Evolutionary conservation across 2,888 invertebrate species (phyloP).

Genomic region (Cordilura impudica): DNA sequence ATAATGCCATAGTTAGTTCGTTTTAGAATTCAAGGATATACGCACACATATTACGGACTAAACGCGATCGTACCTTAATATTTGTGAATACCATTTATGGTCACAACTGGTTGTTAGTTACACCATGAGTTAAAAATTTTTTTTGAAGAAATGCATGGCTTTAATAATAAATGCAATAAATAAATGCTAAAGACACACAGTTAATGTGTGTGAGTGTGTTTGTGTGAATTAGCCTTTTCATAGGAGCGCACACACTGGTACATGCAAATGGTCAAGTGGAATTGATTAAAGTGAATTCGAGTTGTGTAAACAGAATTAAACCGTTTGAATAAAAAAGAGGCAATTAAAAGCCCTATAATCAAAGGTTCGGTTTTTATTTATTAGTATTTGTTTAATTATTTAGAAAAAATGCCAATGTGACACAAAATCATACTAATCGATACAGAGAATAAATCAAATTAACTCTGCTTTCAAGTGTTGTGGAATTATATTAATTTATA

Average conservation of each 20-base stretch:
- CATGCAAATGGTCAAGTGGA: background rate
- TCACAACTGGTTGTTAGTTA: background rate
- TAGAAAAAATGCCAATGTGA: no score
- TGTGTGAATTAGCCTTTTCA: background rate
- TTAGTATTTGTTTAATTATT: no score
- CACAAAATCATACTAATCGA: no score
- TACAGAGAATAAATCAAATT: no score
- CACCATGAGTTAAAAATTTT: background rate
- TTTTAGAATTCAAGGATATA: conserved; percentile 59
- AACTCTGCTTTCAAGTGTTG: no score
- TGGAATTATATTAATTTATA: no score
- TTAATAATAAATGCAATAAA: conserved; percentile 19
- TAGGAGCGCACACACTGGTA: background rate
- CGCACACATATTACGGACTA: conserved; percentile 46
- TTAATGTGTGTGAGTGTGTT: background rate
- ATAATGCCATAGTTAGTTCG: conserved; percentile 45
- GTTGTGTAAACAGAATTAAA: background rate
- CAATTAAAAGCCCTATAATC: no score
- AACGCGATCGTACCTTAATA: background rate
- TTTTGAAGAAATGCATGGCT: background rate
- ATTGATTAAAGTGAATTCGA: background rate
- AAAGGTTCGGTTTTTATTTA: no score
- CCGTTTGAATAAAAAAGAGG: no score
- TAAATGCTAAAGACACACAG: background rate
- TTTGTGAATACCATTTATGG: conserved; percentile 13